Percentiles rank a stretch among this genome's conserved stretches.
These are phyloP conservation scores for Polypedilum pembai DNA, from an alignment of 1,140 invertebrate genomes.

Conservation along the genomic window DNA sequence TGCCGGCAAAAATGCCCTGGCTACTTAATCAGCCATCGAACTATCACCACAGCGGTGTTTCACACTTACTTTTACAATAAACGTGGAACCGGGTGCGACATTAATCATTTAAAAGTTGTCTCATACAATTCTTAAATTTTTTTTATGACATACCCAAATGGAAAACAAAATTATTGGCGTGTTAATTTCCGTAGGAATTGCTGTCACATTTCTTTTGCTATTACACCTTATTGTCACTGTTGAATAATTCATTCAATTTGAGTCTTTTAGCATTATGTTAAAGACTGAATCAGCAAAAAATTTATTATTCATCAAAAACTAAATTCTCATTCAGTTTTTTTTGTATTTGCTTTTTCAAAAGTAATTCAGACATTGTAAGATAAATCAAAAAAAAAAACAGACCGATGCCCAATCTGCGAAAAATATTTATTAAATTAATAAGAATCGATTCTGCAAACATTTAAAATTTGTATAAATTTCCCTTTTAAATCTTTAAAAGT, in stretches of 20 bases:
- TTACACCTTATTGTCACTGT: neutral
- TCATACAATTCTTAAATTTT: neutral
- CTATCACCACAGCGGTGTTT: neutral
- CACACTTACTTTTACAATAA: neutral
- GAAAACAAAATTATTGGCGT: neutral
- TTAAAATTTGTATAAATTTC: no score
- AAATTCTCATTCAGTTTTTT: neutral
- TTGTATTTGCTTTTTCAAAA: no score
- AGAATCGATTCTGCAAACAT: no score
- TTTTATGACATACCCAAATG: neutral
- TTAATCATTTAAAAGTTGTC: neutral
- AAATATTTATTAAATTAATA: no score
- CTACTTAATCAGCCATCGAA: neutral
- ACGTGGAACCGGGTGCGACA: neutral
- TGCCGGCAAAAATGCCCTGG: neutral
- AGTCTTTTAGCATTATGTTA: neutral
- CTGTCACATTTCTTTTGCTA: neutral
- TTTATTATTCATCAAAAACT: neutral
- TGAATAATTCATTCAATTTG: neutral
- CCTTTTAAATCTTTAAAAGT: no score
- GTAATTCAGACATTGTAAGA: no score
- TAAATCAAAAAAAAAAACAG: no score
- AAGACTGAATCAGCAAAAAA: neutral
- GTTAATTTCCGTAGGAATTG: constrained; percentile 2
- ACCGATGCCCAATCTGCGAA: no score